A percentile compares a stretch with the other conserved stretches of the same genome.
These are phyloP conservation scores for Euzophera pinguis DNA, from an alignment of 2,888 invertebrate species.

Conservation along the genomic window DNA sequence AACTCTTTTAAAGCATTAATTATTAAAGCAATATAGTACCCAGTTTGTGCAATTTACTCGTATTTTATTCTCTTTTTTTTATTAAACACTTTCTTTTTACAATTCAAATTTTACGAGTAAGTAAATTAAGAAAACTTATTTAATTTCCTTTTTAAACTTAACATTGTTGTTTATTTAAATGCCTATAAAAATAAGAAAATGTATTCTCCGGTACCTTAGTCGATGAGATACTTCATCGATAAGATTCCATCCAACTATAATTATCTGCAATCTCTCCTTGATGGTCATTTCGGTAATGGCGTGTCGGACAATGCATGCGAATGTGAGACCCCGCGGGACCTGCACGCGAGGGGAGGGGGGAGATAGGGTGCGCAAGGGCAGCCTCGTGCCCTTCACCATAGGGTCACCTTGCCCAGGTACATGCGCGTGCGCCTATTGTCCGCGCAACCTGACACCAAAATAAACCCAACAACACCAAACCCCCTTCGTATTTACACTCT, in stretches of 20 bases:
- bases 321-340: constrained; percentile 39
- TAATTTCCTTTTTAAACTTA: too few species aligned
- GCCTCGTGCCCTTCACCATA: constrained; percentile 67
- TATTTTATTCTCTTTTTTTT: too few species aligned
- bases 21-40: too few species aligned
- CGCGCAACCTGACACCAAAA: constrained; percentile 63
- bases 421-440: constrained; percentile 73
- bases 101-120: too few species aligned
- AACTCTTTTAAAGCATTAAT: too few species aligned
- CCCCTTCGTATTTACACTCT: constrained; percentile 20
- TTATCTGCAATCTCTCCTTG: constrained; percentile 24
- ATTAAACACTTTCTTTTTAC: too few species aligned
- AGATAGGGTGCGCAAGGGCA: constrained; percentile 58
- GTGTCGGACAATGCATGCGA: constrained; percentile 65
- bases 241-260: not conserved
- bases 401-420: constrained; percentile 76
- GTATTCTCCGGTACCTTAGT: too few species aligned
- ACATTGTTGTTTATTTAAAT: too few species aligned
- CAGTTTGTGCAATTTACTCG: too few species aligned
- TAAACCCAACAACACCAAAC: constrained; percentile 26
- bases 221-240: constrained; percentile 2
- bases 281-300: constrained; percentile 67
- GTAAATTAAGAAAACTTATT: too few species aligned
- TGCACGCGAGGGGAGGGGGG: constrained; percentile 30
- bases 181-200: too few species aligned